A percentile compares a stretch with the other conserved stretches of the same genome.
Conservation (phyloP, 2,888 invertebrate genomes). For the Acrobasis consociella region DNA sequence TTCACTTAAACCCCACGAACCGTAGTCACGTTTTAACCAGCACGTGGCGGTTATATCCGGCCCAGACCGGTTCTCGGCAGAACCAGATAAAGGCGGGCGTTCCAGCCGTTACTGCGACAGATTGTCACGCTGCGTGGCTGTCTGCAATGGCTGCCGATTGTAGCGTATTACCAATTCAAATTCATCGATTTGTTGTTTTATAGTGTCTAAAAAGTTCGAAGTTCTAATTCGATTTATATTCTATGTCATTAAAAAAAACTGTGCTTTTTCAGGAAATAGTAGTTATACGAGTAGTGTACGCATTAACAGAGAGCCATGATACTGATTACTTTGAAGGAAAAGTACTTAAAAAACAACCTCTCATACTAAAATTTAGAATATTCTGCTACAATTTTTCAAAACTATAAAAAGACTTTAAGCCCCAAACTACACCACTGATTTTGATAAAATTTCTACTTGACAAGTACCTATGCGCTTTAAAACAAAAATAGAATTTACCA, state of each 20-base stretch:
- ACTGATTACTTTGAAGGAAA: too few species aligned
- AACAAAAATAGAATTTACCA: too few species aligned
- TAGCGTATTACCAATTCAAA: slow-evolving; percentile 13
- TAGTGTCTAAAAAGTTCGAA: background rate
- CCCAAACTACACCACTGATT: too few species aligned
- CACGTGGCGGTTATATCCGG: slow-evolving; percentile 20
- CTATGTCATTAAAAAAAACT: background rate
- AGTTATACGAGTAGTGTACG: too few species aligned
- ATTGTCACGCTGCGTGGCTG: slow-evolving; percentile 12
- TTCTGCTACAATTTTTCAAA: too few species aligned
- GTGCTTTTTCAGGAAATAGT: too few species aligned
- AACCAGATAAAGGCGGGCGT: slow-evolving; percentile 18
- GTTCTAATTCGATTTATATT: background rate
- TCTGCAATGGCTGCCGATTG: slow-evolving; percentile 13
- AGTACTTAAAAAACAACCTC: too few species aligned
- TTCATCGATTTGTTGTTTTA: slow-evolving; percentile 6
- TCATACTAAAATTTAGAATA: too few species aligned
- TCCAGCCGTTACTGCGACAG: slow-evolving; percentile 16
- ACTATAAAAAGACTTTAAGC: too few species aligned
- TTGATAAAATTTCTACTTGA: too few species aligned
- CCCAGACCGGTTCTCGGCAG: slow-evolving; percentile 3
- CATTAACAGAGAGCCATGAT: too few species aligned
- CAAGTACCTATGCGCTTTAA: too few species aligned
- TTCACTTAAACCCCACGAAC: background rate
- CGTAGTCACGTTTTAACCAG: slow-evolving; percentile 17